A percentile compares a stretch with the other conserved stretches of the same genome.
phyloP scores from a whole-genome alignment of 1,140 invertebrate species.

The Brachionus plicatilis region DNA sequence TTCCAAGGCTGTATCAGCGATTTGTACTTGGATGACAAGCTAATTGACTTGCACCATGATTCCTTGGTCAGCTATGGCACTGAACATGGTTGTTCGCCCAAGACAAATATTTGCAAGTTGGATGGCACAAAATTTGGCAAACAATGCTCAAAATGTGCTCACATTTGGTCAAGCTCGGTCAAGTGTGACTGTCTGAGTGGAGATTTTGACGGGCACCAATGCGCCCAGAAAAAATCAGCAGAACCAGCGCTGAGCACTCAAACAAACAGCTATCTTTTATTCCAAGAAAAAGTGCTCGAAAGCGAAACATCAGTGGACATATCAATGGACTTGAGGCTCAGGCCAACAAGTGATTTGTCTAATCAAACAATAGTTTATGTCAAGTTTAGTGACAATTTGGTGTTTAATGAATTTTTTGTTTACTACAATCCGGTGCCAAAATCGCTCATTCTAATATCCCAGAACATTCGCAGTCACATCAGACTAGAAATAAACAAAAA shows the following conservation, averaged over 20 bases:
- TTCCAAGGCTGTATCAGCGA: slow-evolving; percentile 87
- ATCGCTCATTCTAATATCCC: neutral
- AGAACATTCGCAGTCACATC: neutral
- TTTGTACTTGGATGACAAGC: slow-evolving; percentile 76
- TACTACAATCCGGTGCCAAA: neutral
- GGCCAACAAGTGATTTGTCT: neutral
- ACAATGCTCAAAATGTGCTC: slow-evolving; percentile 56
- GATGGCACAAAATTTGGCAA: slow-evolving; percentile 65
- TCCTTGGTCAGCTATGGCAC: slow-evolving; percentile 81
- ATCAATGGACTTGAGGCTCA: neutral
- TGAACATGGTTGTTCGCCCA: slow-evolving; percentile 75
- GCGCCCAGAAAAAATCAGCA: neutral
- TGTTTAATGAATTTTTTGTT: slow-evolving; percentile 13
- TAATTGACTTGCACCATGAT: slow-evolving; percentile 80
- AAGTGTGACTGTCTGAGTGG: slow-evolving; percentile 10
- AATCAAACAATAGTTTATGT: slow-evolving; percentile 1
- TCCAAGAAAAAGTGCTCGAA: neutral
- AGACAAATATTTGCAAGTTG: slow-evolving; percentile 71
- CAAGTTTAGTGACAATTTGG: slow-evolving; percentile 4
- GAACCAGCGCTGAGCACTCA: neutral
- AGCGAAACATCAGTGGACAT: neutral
- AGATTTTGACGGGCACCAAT: neutral
- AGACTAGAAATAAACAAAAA: neutral
- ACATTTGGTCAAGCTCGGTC: neutral
- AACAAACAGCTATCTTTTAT: neutral